Percentiles rank a stretch among this genome's conserved stretches.
Conservation (phyloP, 2,888 invertebrate genomes). For the Lithophane socia region DNA sequence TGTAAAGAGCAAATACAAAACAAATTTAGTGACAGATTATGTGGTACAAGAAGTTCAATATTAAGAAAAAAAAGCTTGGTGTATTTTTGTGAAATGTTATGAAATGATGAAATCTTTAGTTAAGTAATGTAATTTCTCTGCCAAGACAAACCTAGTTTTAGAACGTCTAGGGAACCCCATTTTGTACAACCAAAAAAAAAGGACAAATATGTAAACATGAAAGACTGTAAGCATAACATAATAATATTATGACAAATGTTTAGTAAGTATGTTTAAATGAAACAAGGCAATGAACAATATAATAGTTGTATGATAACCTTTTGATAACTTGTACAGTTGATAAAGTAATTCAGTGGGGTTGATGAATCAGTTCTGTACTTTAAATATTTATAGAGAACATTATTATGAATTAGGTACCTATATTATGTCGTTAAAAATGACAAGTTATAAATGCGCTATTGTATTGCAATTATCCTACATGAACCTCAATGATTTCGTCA, state of each 20-base stretch:
- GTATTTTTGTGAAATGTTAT: conserved; percentile 20
- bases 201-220: conserved; percentile 25
- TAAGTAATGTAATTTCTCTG: conserved; percentile 9
- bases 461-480: conserved; percentile 12
- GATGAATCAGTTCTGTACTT: conserved; percentile 45
- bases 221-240: conserved; percentile 43
- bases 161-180: conserved; percentile 14
- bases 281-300: conserved; percentile 32
- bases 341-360: conserved; percentile 38
- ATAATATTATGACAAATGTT: conserved; percentile 26
- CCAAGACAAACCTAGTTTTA: conserved; percentile 11
- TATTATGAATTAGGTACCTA: conserved; percentile 33
- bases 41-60: conserved; percentile 11
- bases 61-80: neutral
- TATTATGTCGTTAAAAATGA: conserved; percentile 43
- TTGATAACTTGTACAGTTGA: conserved; percentile 48
- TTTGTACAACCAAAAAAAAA: conserved; percentile 39
- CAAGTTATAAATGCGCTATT: conserved; percentile 30
- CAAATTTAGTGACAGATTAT: conserved; percentile 1
- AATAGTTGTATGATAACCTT: conserved; percentile 53
- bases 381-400: conserved; percentile 23
- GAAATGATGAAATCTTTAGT: conserved; percentile 16
- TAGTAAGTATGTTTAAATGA: conserved; percentile 36
- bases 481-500: conserved; percentile 1
- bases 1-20: conserved; percentile 1